Evolutionary conservation across 2,888 invertebrate species (phyloP).

Genomic region (Ernsta delagoae): DNA sequence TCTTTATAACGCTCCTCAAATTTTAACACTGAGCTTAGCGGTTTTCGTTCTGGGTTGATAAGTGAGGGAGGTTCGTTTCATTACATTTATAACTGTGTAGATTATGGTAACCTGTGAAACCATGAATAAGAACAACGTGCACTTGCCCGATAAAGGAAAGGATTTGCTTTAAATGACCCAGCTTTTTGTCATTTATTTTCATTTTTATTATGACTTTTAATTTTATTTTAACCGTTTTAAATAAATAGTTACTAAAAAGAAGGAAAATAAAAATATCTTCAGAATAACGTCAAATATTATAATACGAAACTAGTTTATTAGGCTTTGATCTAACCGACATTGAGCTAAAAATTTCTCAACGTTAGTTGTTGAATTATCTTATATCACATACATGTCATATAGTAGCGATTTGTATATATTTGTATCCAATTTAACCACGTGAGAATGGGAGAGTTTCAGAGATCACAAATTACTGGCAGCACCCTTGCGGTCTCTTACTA

Average conservation of each 20-base stretch:
- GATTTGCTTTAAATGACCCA: conserved; percentile 22
- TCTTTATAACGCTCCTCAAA: neutral
- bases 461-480: conserved; percentile 65
- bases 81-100: conserved; percentile 37
- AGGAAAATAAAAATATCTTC: no score
- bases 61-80: conserved; percentile 18
- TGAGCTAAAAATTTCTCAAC: no score
- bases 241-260: no score
- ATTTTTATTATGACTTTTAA: neutral
- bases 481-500: conserved; percentile 63
- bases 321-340: no score
- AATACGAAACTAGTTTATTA: no score
- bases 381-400: neutral
- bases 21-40: conserved; percentile 12
- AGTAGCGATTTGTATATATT: conserved; percentile 18
- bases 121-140: conserved; percentile 23
- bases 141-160: conserved; percentile 26
- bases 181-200: conserved; percentile 7
- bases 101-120: conserved; percentile 24
- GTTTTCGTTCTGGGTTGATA: conserved; percentile 18
- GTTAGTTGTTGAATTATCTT: no score
- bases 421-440: conserved; percentile 54
- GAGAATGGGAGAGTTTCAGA: conserved; percentile 52
- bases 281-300: no score
- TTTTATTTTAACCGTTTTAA: neutral